phyloP scores from a whole-genome alignment of 2,113 vertebrate genomes.

The Nyctibius bracteatus region DNA sequence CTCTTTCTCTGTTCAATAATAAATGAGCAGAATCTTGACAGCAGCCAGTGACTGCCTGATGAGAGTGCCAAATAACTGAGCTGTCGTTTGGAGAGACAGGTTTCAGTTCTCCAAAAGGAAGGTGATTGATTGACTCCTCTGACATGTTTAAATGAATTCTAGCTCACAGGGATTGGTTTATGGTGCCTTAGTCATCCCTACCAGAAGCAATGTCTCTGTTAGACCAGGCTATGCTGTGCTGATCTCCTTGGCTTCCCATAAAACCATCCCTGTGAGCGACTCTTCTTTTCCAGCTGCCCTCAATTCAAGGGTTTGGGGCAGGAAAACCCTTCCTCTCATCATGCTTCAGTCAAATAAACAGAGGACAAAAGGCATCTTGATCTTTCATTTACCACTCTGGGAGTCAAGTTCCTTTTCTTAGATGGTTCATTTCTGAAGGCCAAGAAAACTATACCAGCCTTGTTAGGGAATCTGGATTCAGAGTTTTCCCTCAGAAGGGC shows the following conservation, averaged over 20 bases:
- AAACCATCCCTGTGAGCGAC: accelerated
- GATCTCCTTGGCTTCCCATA: neutral
- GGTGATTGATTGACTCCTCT: neutral
- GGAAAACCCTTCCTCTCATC: neutral
- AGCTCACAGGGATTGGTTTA: neutral
- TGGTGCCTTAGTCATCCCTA: neutral
- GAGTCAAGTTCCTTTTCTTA: accelerated
- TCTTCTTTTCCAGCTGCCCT: neutral
- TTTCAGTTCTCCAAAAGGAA: neutral
- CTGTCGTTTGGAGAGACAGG: neutral
- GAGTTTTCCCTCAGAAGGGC: neutral
- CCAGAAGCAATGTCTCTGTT: neutral
- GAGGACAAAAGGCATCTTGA: neutral
- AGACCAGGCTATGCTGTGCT: neutral
- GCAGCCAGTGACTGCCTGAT: neutral
- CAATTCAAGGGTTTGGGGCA: neutral
- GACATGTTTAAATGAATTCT: neutral
- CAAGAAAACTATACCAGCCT: neutral
- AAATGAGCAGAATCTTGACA: neutral
- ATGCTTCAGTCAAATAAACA: neutral
- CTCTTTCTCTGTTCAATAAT: neutral
- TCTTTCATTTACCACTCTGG: neutral
- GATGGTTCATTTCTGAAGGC: neutral
- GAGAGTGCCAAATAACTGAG: neutral
- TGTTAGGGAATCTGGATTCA: neutral